Conservation (phyloP, 2,888 invertebrate genomes). For the Coleophora flavipennella region DNA sequence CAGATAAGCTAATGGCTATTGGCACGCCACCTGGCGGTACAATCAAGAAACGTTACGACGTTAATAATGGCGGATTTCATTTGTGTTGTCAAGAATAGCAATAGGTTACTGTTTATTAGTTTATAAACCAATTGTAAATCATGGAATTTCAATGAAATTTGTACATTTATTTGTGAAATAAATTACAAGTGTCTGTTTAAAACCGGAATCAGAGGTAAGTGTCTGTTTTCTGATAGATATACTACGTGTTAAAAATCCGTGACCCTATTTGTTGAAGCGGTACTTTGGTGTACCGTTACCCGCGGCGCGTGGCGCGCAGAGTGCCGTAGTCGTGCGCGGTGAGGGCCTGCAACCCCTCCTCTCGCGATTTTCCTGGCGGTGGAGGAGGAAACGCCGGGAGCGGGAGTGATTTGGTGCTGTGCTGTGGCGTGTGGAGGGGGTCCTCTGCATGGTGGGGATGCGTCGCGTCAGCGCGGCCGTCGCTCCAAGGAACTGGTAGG, state of each 20-base stretch:
- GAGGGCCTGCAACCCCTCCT: constrained; percentile 64
- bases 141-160: constrained; percentile 14
- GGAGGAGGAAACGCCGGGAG: constrained; percentile 70
- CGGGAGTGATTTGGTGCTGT: constrained; percentile 65
- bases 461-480: constrained; percentile 53
- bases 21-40: constrained; percentile 50
- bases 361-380: constrained; percentile 62
- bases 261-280: constrained; percentile 9
- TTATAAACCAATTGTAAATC: constrained; percentile 18
- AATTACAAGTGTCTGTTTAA: constrained; percentile 11
- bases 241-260: constrained; percentile 32
- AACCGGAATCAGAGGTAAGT: constrained; percentile 32
- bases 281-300: constrained; percentile 51
- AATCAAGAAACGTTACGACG: constrained; percentile 35
- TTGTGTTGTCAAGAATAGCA: constrained; percentile 51
- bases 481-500: constrained; percentile 62
- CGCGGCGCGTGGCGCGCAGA: constrained; percentile 57
- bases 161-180: constrained; percentile 9
- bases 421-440: constrained; percentile 64
- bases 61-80: constrained; percentile 56
- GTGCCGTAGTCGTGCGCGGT: constrained; percentile 35
- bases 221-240: constrained; percentile 29
- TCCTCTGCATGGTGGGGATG: constrained; percentile 70
- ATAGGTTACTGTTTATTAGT: constrained; percentile 29
- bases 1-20: constrained; percentile 17